Conservation (phyloP, 2,113 vertebrate genomes). For the Gallinago undulata region DNA sequence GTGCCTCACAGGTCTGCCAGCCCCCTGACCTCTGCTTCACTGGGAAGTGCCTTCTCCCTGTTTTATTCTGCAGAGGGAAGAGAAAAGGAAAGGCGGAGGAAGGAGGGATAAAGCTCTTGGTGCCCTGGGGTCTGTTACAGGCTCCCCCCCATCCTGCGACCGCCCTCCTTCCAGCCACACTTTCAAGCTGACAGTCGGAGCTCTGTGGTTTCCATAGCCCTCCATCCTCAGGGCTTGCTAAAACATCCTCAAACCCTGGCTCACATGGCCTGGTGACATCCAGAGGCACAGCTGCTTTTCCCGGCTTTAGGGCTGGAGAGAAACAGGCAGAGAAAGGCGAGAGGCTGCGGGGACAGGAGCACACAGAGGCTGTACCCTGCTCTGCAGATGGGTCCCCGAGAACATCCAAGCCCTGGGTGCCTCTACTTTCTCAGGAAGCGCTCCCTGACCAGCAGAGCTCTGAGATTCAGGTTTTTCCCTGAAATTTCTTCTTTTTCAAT, state of each 20-base stretch:
- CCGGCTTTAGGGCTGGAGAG: neutral
- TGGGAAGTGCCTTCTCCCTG: neutral
- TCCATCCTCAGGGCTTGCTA: neutral
- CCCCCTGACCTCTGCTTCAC: neutral
- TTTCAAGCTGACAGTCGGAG: neutral
- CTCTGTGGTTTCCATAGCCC: neutral
- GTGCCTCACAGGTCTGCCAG: neutral
- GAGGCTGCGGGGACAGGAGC: neutral
- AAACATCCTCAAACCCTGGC: neutral
- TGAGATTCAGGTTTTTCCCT: neutral
- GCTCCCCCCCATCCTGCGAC: neutral
- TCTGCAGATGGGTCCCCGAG: neutral
- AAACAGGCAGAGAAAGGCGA: neutral
- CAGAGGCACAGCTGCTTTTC: neutral
- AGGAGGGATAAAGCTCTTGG: neutral
- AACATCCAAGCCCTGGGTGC: neutral
- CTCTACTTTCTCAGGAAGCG: neutral
- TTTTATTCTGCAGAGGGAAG: neutral
- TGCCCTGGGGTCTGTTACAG: neutral
- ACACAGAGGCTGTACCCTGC: accelerated
- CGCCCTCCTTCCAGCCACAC: neutral
- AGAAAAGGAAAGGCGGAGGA: neutral
- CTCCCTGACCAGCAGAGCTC: neutral
- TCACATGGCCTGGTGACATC: neutral
- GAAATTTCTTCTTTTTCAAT: neutral